Evolutionary conservation across 2,888 invertebrate genomes (phyloP).

Genomic region (Callyntrura sp.): DNA sequence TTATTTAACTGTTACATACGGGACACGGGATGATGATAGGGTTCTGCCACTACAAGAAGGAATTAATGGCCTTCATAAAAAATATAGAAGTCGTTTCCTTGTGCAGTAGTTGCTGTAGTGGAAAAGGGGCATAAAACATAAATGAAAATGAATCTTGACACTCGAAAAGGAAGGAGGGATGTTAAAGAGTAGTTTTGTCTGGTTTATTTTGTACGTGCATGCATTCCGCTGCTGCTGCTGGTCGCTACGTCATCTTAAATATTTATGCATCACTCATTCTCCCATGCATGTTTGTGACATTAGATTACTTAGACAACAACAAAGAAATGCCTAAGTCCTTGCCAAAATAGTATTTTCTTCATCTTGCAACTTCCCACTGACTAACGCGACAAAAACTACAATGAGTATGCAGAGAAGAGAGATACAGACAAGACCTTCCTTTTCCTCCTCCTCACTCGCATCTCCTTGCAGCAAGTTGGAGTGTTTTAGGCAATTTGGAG

Average conservation of each 20-base stretch:
- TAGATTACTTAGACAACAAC: background rate
- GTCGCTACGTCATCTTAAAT: background rate
- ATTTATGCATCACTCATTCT: background rate
- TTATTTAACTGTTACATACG: no score
- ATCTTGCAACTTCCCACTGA: no score
- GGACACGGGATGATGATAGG: no score
- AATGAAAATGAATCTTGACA: slow-evolving; percentile 13
- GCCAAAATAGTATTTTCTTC: background rate
- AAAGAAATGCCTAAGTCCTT: background rate
- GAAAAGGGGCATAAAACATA: background rate
- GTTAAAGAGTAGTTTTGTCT: no score
- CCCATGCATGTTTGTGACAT: slow-evolving; percentile 4
- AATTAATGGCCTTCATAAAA: no score
- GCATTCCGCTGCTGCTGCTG: no score
- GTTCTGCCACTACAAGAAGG: no score
- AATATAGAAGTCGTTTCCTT: no score
- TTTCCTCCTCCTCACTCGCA: slow-evolving; percentile 1
- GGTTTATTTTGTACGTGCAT: background rate
- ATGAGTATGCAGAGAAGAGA: no score
- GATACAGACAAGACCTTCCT: no score
- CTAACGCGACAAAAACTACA: no score
- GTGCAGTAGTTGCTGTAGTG: background rate
- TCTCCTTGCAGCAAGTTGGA: no score
- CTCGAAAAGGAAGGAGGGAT: background rate
- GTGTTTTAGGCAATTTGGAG: background rate